A percentile compares a stretch with the other conserved stretches of the same genome.
These are phyloP conservation scores for Stenolophus ochropezus DNA, from an alignment of 2,888 invertebrate species.

Conservation along the genomic window DNA sequence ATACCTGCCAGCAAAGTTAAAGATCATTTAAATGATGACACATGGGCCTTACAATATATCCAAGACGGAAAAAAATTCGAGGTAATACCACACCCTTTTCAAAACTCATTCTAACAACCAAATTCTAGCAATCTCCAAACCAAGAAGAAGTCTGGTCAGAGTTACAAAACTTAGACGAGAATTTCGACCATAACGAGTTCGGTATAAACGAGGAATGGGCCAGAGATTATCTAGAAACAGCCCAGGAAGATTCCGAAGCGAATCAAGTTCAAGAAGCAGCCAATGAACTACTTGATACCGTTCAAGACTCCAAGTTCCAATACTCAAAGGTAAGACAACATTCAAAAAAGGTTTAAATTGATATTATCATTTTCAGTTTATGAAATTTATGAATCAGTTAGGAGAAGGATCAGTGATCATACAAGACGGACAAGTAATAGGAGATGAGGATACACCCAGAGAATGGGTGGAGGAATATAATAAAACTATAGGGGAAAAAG, in stretches of 20 bases:
- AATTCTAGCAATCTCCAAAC: slow-evolving; percentile 63
- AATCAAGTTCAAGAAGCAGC: slow-evolving; percentile 76
- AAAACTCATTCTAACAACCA: too few species aligned
- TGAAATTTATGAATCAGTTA: slow-evolving; percentile 89
- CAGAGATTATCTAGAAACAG: slow-evolving; percentile 75
- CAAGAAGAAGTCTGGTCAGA: slow-evolving; percentile 74
- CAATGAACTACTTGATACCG: slow-evolving; percentile 77
- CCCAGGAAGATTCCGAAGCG: slow-evolving; percentile 61
- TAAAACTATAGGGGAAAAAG: slow-evolving; percentile 74
- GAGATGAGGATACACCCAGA: slow-evolving; percentile 72
- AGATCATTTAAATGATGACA: slow-evolving; percentile 73
- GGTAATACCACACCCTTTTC: too few species aligned
- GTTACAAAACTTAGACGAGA: slow-evolving; percentile 67
- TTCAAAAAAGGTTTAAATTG: slow-evolving; percentile 3
- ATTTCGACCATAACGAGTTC: slow-evolving; percentile 68
- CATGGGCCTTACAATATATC: slow-evolving; percentile 76
- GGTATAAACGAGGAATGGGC: slow-evolving; percentile 78
- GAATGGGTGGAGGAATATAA: slow-evolving; percentile 74
- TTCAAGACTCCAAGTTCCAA: slow-evolving; percentile 81
- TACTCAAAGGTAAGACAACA: slow-evolving; percentile 77
- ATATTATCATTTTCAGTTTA: slow-evolving; percentile 76
- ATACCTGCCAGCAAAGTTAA: slow-evolving; percentile 73
- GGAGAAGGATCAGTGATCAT: slow-evolving; percentile 80
- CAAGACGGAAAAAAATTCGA: slow-evolving; percentile 73
- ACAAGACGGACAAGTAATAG: slow-evolving; percentile 72